Conservation (phyloP, 2,113 vertebrate genomes). For the Dipodomys ordii region DNA sequence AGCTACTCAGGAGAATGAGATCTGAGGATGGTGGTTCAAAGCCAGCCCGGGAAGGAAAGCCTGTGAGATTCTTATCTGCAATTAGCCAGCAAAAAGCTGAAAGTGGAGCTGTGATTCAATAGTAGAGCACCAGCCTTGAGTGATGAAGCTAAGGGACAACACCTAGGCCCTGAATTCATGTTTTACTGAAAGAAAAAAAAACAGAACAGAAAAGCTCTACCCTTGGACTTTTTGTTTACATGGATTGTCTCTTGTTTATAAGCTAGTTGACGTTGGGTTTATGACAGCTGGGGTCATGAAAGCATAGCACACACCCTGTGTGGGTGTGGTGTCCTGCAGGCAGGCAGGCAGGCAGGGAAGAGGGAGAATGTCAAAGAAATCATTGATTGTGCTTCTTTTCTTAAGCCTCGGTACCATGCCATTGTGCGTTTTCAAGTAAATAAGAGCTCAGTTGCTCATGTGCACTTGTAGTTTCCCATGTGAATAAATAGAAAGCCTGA, state of each 20-base stretch:
- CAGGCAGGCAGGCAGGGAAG: not conserved
- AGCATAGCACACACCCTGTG: not conserved
- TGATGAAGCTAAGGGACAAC: too few relatives aligned
- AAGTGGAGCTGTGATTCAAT: too few relatives aligned
- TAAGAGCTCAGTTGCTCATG: slow-evolving; percentile 12
- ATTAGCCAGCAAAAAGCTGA: too few relatives aligned
- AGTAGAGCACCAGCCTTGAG: too few relatives aligned
- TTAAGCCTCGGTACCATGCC: not conserved
- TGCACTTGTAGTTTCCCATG: not conserved
- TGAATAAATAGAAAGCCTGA: not conserved
- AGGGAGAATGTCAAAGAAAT: not conserved
- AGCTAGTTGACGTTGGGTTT: not conserved
- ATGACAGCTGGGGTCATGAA: not conserved
- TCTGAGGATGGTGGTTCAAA: too few relatives aligned
- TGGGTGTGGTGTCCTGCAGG: not conserved
- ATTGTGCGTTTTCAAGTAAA: slow-evolving; percentile 22
- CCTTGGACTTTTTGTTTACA: not conserved
- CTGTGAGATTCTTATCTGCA: not conserved
- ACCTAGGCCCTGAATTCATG: too few relatives aligned
- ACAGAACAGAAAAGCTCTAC: too few relatives aligned
- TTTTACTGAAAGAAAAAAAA: too few relatives aligned
- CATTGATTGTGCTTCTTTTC: not conserved
- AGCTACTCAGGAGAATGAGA: too few relatives aligned
- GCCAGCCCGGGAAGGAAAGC: too few relatives aligned
- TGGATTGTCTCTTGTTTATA: not conserved